These are phyloP conservation scores for Pachypsylla venusta DNA, from an alignment of 1,140 invertebrate species.

Conservation along the genomic window DNA sequence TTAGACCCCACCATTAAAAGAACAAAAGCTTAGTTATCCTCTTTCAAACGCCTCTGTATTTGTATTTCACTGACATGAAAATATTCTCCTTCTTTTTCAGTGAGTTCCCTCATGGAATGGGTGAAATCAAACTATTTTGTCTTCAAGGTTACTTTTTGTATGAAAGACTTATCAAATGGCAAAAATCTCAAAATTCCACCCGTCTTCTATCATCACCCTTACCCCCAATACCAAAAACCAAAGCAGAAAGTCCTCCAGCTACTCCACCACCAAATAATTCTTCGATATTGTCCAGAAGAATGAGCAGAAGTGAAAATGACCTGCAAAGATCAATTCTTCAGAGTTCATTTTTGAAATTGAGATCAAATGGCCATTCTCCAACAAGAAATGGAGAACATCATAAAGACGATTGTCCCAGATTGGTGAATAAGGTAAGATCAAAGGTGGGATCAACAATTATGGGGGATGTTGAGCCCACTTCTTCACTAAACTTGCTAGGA, in stretches of 20 bases:
- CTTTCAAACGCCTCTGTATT: too few relatives aligned
- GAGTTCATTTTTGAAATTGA: conserved; percentile 12
- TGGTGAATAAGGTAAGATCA: not conserved
- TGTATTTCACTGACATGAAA: too few relatives aligned
- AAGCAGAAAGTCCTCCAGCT: not conserved
- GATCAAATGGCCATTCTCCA: not conserved
- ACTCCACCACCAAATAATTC: conserved; percentile 20
- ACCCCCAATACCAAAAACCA: conserved; percentile 13
- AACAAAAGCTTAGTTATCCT: too few relatives aligned
- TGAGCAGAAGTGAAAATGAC: conserved; percentile 38
- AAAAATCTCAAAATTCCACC: not conserved
- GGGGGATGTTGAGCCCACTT: too few relatives aligned
- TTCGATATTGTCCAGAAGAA: conserved; percentile 26
- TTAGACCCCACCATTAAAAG: too few relatives aligned
- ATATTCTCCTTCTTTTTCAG: conserved; percentile 24
- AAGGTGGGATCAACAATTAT: too few relatives aligned
- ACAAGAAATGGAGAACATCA: not conserved
- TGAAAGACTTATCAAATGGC: not conserved
- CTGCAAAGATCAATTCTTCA: conserved; percentile 24
- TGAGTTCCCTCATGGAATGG: conserved; percentile 33
- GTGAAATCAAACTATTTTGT: conserved; percentile 36
- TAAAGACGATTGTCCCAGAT: not conserved
- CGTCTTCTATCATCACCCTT: conserved; percentile 14
- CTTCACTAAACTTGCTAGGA: too few relatives aligned
- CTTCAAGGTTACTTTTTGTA: conserved; percentile 26